A percentile compares a stretch with the other conserved stretches of the same genome.
phyloP scores from a whole-genome alignment of 2,888 invertebrate genomes.

The Hemaris fuciformis region DNA sequence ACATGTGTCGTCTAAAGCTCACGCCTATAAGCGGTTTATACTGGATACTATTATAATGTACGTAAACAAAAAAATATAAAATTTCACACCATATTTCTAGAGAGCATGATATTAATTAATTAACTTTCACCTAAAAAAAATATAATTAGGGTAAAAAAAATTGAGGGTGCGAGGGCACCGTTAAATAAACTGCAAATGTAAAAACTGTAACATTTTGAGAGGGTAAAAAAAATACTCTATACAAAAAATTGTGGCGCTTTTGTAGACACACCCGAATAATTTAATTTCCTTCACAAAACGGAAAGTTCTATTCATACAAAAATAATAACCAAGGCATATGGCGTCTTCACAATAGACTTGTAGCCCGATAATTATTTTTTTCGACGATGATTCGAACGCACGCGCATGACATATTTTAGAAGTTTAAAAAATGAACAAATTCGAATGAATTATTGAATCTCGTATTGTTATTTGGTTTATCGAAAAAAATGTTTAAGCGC shows the following conservation, averaged over 20 bases:
- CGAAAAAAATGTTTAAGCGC: background rate
- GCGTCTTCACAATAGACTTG: conserved; percentile 49
- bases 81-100: background rate
- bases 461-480: background rate
- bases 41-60: background rate
- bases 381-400: conserved; percentile 26
- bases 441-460: background rate
- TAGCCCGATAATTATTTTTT: conserved; percentile 43
- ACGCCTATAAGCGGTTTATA: too few species aligned
- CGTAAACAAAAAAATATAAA: background rate
- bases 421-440: background rate
- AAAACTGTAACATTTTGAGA: conserved; percentile 32
- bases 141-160: background rate
- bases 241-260: conserved; percentile 36
- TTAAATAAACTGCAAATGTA: conserved; percentile 52
- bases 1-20: too few species aligned
- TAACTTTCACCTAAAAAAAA: background rate
- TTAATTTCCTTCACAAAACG: conserved; percentile 59
- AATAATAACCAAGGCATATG: conserved; percentile 65
- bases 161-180: conserved; percentile 21
- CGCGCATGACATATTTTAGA: background rate
- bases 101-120: background rate
- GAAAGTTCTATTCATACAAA: conserved; percentile 49
- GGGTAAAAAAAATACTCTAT: conserved; percentile 20
- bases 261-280: conserved; percentile 52